phyloP scores from a whole-genome alignment of 2,888 invertebrate genomes.

The Napeogenes inachia region DNA sequence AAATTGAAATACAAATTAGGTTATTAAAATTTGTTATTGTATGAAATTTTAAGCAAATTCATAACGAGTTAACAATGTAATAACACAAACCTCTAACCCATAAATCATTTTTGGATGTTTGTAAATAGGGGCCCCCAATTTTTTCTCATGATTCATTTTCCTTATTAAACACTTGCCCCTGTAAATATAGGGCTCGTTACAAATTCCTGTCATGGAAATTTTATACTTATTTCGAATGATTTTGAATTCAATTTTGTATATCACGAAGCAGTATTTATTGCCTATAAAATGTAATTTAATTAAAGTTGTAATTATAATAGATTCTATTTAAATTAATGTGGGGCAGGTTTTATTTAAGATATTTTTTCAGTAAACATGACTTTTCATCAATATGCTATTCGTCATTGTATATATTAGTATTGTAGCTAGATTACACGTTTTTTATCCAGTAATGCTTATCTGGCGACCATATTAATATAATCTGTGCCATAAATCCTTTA shows the following conservation, averaged over 20 bases:
- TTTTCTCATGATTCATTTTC: constrained; percentile 8
- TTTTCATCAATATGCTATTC: no score
- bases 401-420: no score
- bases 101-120: constrained; percentile 7
- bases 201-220: not conserved
- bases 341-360: no score
- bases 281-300: not conserved
- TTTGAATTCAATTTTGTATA: not conserved
- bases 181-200: not conserved
- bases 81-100: constrained; percentile 3
- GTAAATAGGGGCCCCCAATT: constrained; percentile 6
- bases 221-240: not conserved
- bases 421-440: no score
- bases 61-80: constrained; percentile 7
- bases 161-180: constrained; percentile 5
- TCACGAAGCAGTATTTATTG: not conserved
- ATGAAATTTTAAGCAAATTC: constrained; percentile 5
- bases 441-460: no score
- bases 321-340: not conserved
- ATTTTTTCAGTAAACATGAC: no score
- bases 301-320: not conserved
- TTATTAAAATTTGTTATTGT: no score
- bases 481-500: no score
- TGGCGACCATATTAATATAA: no score
- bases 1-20: no score